Evolutionary conservation across 2,888 invertebrate species (phyloP).

Genomic region (Entomobrya multifasciata): DNA sequence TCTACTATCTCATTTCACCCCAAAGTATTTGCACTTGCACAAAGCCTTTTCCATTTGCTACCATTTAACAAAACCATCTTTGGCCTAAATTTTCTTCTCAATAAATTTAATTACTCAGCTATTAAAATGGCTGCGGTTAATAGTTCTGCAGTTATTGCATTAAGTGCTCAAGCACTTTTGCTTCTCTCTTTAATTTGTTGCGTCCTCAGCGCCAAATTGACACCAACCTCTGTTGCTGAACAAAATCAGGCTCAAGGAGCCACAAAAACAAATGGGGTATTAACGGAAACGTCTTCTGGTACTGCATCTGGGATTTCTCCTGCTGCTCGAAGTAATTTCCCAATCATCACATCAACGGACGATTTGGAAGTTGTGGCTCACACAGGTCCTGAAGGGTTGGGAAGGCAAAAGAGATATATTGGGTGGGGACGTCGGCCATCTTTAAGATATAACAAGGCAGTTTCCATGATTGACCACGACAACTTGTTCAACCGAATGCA

Average conservation of each 20-base stretch:
- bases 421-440: conserved; percentile 74
- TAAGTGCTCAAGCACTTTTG: conserved; percentile 54
- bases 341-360: conserved; percentile 48
- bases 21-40: neutral
- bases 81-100: no score
- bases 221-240: conserved; percentile 2
- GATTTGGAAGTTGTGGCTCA: conserved; percentile 64
- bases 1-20: conserved; percentile 27
- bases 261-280: conserved; percentile 38
- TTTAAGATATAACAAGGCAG: conserved; percentile 72
- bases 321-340: conserved; percentile 26
- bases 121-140: conserved; percentile 56
- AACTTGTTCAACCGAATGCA: conserved; percentile 70
- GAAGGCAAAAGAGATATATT: conserved; percentile 68
- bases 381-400: conserved; percentile 45
- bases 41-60: no score
- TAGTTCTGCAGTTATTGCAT: conserved; percentile 19
- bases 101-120: no score
- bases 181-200: conserved; percentile 45
- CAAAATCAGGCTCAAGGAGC: conserved; percentile 17
- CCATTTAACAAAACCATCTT: no score
- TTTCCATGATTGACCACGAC: conserved; percentile 64
- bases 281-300: conserved; percentile 17
- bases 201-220: conserved; percentile 50
- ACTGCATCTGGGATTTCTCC: neutral